Evolutionary conservation across 2,888 invertebrate genomes (phyloP), one percentile per base, ranked within the genome.

Genomic region (Operophtera brumata): DNA sequence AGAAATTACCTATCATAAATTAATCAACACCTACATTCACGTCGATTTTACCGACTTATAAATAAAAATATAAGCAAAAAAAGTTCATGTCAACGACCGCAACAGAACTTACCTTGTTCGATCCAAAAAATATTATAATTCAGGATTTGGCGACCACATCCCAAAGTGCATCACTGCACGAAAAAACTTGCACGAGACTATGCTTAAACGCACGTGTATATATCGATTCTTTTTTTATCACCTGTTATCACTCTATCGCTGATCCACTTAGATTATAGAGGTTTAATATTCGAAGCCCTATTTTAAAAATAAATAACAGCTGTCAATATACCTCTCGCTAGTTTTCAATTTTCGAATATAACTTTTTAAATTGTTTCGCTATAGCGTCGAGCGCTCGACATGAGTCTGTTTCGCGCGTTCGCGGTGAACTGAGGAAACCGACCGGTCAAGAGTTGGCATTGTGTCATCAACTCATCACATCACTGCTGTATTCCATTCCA

Each of bases 361-460:
- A 65, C 20, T 66, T 69, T 47, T 48, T 41, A 32, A 43, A 62
- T 60, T 66, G 66, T 65, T 79, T 73, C 70, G 73, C 71, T 71
- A n/a, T n/a, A 74, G 73, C 78, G 73, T 78, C 69, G 62, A 69
- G 68, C 65, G 67, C 62, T 56, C 65, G 78, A 84, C 88, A 82
- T 83, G 80, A 58, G 70, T 60, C 59, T 76, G 58, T 64, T 59
- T 61, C 75, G 75, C 79, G 74, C 71, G 86, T 76, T 76, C 73
- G 80, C 77, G 76, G 73, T 68, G 73, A 81, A 87, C 88, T 87
- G 66, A n/a, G n/a, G n/a, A n/a, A n/a, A 65, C 50, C 66, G 74
- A 72, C 75, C 80, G 82, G 84, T 84, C 79, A 80, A 82, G 78
- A 82, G 80, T 73, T 73, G 67, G 66, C 69, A 71, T 78, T 79